These are phyloP conservation scores for Dimorphilus gyrociliatus DNA, from an alignment of 2,888 invertebrate genomes.

Conservation along the genomic window DNA sequence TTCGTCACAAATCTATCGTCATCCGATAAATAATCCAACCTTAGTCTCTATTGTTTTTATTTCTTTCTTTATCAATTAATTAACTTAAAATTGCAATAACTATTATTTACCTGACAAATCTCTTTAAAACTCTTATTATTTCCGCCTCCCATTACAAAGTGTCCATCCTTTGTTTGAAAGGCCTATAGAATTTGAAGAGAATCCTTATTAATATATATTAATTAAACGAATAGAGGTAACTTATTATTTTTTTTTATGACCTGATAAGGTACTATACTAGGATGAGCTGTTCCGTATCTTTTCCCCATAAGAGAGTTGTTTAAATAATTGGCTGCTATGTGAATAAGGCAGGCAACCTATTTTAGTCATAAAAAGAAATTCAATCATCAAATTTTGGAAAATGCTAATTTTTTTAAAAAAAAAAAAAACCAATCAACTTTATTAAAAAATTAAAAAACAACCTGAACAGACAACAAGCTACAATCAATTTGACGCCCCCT, in stretches of 20 bases:
- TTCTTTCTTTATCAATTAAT: too few relatives aligned
- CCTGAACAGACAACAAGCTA: constrained; percentile 77
- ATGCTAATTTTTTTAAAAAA: background rate
- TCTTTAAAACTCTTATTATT: constrained; percentile 46
- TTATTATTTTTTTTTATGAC: too few relatives aligned
- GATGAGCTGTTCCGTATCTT: constrained; percentile 81
- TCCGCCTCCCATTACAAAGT: constrained; percentile 69
- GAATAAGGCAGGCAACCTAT: constrained; percentile 60
- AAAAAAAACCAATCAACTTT: constrained; percentile 1
- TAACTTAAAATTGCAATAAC: too few relatives aligned
- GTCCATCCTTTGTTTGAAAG: constrained; percentile 58
- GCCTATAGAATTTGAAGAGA: too few relatives aligned
- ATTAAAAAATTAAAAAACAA: constrained; percentile 9
- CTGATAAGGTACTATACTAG: constrained; percentile 84
- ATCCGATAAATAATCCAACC: constrained; percentile 45
- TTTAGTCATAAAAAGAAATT: background rate
- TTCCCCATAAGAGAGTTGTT: constrained; percentile 61
- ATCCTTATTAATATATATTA: background rate
- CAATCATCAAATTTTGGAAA: background rate
- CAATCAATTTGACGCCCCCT: constrained; percentile 82
- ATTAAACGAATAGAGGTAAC: too few relatives aligned
- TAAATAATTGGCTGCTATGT: constrained; percentile 72
- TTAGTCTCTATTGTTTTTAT: constrained; percentile 44
- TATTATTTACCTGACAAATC: constrained; percentile 21
- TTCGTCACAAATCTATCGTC: constrained; percentile 57